A percentile compares a stretch with the other conserved stretches of the same genome.
phyloP scores from a whole-genome alignment of 2,888 invertebrate genomes.

The Ashinkailepas kermadecensis region DNA sequence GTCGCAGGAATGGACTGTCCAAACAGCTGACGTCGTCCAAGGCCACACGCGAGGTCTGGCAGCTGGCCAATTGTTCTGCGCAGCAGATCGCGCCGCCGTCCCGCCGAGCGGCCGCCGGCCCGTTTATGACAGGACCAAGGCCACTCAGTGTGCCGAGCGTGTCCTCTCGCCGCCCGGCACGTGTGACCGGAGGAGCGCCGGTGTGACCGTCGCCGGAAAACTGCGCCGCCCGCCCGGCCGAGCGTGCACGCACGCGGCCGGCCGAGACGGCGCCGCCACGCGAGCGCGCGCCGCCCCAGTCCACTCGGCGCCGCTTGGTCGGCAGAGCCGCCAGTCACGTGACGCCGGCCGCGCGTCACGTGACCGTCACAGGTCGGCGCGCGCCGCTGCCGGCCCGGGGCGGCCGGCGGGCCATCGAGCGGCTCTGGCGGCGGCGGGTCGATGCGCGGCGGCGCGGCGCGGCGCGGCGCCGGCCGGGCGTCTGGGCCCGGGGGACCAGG shows the following conservation, averaged over 20 bases:
- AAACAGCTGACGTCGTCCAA: background rate
- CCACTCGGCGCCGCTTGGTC: too few relatives aligned
- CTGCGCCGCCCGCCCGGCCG: too few relatives aligned
- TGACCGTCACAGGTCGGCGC: too few relatives aligned
- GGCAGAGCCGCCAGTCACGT: too few relatives aligned
- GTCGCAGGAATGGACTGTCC: background rate
- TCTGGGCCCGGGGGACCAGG: too few relatives aligned
- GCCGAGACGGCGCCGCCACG: background rate
- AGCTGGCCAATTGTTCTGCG: background rate
- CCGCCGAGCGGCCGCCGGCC: too few relatives aligned
- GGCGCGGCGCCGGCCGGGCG: background rate
- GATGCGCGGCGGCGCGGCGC: too few relatives aligned
- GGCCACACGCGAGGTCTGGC: slow-evolving; percentile 8
- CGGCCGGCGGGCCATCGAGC: background rate
- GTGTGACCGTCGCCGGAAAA: background rate
- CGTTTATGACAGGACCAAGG: background rate
- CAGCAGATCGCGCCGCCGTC: too few relatives aligned
- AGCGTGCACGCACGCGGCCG: background rate
- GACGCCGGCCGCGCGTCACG: too few relatives aligned
- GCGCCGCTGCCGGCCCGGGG: background rate
- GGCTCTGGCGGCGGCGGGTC: background rate
- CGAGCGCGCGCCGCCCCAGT: background rate
- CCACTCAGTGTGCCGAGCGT: background rate
- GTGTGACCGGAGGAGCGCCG: background rate
- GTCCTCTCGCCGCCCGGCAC: background rate